Conservation (phyloP, 2,113 vertebrate species). For the Notiomystis cincta region DNA sequence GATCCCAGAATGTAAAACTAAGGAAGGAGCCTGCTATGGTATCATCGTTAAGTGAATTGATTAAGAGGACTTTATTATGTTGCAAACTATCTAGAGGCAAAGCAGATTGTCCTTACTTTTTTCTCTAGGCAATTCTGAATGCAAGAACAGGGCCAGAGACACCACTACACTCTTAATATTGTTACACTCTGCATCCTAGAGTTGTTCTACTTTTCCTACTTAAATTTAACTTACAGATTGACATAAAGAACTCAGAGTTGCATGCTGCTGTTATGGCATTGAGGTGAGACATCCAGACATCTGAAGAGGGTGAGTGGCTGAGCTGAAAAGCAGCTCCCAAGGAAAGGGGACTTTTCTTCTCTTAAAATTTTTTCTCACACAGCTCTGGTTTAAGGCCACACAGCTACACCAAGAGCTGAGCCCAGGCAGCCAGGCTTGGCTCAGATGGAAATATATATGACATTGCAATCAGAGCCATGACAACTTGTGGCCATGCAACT, state of each 20-base stretch:
- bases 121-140: not conserved
- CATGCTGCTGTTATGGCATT: not conserved
- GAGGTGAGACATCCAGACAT: not conserved
- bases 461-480: not conserved
- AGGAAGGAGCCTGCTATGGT: not conserved
- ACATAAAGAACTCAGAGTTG: not conserved
- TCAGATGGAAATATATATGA: not conserved
- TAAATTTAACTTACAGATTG: not conserved
- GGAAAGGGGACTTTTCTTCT: not conserved
- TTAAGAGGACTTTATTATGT: not conserved
- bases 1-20: not conserved
- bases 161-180: not conserved
- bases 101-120: not conserved
- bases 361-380: not conserved
- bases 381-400: not conserved
- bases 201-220: not conserved
- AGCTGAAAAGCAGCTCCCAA: not conserved
- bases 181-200: not conserved
- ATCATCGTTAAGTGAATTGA: not conserved
- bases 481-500: not conserved
- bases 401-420: not conserved
- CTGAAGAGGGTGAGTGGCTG: rapidly evolving
- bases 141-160: not conserved
- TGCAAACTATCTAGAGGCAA: not conserved
- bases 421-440: not conserved